A percentile compares a stretch with the other conserved stretches of the same genome.
phyloP scores from a whole-genome alignment of 2,888 invertebrate genomes.

The Drosophila picticornis region DNA sequence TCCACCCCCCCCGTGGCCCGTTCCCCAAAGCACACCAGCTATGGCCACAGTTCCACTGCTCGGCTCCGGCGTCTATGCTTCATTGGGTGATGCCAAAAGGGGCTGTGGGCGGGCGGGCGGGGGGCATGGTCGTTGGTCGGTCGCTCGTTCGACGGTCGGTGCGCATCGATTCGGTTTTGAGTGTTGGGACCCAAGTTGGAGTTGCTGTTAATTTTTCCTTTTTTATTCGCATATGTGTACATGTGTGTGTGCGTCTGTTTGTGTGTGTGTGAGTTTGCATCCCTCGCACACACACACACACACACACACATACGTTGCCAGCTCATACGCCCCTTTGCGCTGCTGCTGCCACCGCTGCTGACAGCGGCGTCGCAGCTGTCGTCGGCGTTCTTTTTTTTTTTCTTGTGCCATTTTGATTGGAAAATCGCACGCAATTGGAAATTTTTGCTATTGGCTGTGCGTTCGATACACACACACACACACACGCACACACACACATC shows the following conservation, averaged over 20 bases:
- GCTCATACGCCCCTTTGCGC: constrained; percentile 60
- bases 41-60: constrained; percentile 21
- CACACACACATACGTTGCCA: constrained; percentile 12
- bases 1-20: neutral
- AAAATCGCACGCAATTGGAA: constrained; percentile 81
- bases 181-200: constrained; percentile 53
- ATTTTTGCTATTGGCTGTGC: constrained; percentile 79
- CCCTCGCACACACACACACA: constrained; percentile 38
- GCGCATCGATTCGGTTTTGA: constrained; percentile 73
- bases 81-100: constrained; percentile 24
- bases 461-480: constrained; percentile 70
- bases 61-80: constrained; percentile 30
- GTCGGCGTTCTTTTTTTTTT: constrained; percentile 45
- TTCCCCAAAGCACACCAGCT: constrained; percentile 1
- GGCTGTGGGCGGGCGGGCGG: neutral
- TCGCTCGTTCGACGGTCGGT: constrained; percentile 63
- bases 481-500: constrained; percentile 7
- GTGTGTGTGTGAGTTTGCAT: constrained; percentile 43
- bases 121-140: constrained; percentile 37
- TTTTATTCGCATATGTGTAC: constrained; percentile 48
- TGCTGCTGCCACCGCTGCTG: constrained; percentile 19
- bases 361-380: constrained; percentile 43
- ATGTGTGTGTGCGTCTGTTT: constrained; percentile 19
- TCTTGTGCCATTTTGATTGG: constrained; percentile 77
- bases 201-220: constrained; percentile 48